A percentile compares a stretch with the other conserved stretches of the same genome.
Conservation (phyloP, 2,797 vertebrate species). For the Eleutherodactylus coqui region DNA sequence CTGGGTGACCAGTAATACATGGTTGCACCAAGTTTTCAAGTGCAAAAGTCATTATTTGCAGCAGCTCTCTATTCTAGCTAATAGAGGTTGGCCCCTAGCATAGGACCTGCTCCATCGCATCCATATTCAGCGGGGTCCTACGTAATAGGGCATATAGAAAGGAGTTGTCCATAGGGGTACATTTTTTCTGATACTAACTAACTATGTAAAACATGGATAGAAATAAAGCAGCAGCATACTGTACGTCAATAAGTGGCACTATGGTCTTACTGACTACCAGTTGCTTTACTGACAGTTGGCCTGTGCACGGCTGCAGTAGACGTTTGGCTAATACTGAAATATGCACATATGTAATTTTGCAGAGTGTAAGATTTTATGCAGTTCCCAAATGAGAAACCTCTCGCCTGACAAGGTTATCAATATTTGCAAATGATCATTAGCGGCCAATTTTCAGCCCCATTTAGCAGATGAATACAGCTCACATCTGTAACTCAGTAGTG, state of each 20-base stretch:
- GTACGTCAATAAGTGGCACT: not conserved
- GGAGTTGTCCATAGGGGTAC: too few species aligned
- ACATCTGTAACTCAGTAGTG: constrained; percentile 45
- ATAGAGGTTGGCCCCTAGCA: too few species aligned
- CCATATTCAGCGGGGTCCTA: too few species aligned
- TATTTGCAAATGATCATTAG: constrained; percentile 63
- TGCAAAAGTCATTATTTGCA: too few species aligned
- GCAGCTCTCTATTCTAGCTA: too few species aligned
- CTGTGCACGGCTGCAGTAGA: not conserved
- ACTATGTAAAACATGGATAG: too few species aligned
- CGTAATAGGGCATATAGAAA: too few species aligned
- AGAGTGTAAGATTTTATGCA: constrained; percentile 31
- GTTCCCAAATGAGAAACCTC: constrained; percentile 35
- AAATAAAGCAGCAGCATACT: too few species aligned
- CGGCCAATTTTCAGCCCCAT: constrained; percentile 58
- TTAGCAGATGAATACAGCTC: constrained; percentile 50
- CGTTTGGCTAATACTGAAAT: not conserved
- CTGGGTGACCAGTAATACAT: too few species aligned
- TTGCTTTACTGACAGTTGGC: not conserved
- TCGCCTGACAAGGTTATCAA: constrained; percentile 57
- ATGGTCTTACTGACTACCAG: not conserved
- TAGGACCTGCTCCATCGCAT: too few species aligned
- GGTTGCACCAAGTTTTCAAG: too few species aligned
- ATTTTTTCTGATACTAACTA: not conserved
- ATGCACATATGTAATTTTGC: constrained; percentile 2